Evolutionary conservation across 2,797 vertebrate genomes (phyloP).

Genomic region (Triplophysa bombifrons): DNA sequence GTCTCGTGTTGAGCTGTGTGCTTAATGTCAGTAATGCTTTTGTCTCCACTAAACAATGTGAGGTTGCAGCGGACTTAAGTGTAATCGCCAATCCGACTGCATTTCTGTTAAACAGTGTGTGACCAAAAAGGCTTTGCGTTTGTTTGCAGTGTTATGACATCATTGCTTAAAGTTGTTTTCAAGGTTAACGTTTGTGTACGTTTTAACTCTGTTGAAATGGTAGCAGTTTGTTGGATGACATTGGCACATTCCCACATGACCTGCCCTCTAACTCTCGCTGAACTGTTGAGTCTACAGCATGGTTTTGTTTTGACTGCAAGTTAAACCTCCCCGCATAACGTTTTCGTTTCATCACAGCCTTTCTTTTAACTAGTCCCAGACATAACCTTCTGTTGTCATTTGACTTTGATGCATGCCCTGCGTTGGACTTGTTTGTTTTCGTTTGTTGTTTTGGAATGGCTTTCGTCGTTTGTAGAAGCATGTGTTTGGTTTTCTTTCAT

Average conservation of each 20-base stretch:
- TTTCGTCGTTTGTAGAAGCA: conserved; percentile 79
- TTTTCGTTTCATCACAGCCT: conserved; percentile 39
- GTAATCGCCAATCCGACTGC: background rate
- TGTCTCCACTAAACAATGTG: conserved; percentile 16
- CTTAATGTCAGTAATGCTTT: conserved; percentile 27
- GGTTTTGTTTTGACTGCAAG: conserved; percentile 42
- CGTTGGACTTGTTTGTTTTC: conserved; percentile 71
- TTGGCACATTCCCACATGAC: conserved; percentile 9
- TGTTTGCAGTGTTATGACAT: conserved; percentile 17
- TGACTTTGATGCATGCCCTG: conserved; percentile 78
- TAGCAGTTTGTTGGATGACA: conserved; percentile 2
- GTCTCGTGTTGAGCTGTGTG: conserved; percentile 25
- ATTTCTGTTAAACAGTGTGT: conserved; percentile 17
- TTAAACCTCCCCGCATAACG: conserved; percentile 36
- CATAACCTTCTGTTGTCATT: conserved; percentile 61
- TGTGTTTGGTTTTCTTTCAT: conserved; percentile 73
- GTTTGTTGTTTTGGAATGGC: conserved; percentile 80
- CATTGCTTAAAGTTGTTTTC: conserved; percentile 8
- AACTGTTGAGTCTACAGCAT: conserved; percentile 52
- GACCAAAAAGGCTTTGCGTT: conserved; percentile 6
- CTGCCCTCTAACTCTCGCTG: conserved; percentile 46
- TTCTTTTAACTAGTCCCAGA: conserved; percentile 40
- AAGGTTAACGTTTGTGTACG: conserved; percentile 1
- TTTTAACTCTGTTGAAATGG: background rate
- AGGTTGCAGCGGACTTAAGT: background rate